Percentiles rank a stretch among this genome's conserved stretches.
Evolutionary conservation across 2,113 vertebrate genomes (phyloP).

Genomic region (Oncorhynchus kisutch): DNA sequence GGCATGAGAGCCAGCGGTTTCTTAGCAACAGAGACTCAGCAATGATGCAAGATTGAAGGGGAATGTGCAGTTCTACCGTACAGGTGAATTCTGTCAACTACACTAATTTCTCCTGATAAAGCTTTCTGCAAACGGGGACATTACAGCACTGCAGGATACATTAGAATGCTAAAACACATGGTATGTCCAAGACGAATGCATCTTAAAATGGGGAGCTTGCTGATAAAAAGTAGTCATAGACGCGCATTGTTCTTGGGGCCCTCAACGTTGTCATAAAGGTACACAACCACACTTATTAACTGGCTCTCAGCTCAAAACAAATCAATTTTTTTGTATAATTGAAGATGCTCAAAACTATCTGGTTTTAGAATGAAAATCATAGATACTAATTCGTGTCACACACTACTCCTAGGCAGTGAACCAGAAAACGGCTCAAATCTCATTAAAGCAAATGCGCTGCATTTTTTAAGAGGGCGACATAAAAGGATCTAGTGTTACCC

Average conservation of each 20-base stretch:
- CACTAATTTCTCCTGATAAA: conserved; percentile 32
- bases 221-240: neutral
- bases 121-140: conserved; percentile 15
- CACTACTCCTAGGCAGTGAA: neutral
- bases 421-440: neutral
- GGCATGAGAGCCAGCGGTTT: conserved; percentile 70
- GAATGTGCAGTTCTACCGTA: conserved; percentile 67
- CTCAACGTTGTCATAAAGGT: neutral
- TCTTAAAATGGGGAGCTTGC: neutral
- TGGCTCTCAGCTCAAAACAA: neutral
- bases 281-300: neutral
- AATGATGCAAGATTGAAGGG: conserved; percentile 72
- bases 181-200: conserved; percentile 12
- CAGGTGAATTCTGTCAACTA: conserved; percentile 63
- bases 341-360: neutral
- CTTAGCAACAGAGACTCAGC: conserved; percentile 78
- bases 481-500: conserved; percentile 32
- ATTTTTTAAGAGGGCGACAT: neutral
- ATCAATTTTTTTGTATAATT: neutral
- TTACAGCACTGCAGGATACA: neutral
- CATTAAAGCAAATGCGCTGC: neutral
- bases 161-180: conserved; percentile 13
- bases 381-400: neutral
- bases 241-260: neutral
- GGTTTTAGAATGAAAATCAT: neutral